A percentile compares a stretch with the other conserved stretches of the same genome.
Conservation (phyloP, 2,797 vertebrate species). For the Gobio occitaniae region DNA sequence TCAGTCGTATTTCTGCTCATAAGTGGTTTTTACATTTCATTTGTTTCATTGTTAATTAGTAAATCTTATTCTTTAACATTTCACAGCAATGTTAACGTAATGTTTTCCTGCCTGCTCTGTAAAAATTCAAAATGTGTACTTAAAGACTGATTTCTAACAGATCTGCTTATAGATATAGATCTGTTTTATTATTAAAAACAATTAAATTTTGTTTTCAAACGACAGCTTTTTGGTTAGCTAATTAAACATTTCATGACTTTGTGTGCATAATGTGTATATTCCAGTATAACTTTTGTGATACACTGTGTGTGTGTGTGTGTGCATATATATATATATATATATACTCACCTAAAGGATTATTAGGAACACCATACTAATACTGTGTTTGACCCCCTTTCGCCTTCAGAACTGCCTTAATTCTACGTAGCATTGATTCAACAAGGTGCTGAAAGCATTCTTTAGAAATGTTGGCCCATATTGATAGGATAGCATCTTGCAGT, state of each 20-base stretch:
- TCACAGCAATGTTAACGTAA: neutral
- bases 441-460: too few species aligned
- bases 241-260: neutral
- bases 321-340: too few species aligned
- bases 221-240: neutral
- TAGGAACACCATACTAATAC: too few species aligned
- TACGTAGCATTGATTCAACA: too few species aligned
- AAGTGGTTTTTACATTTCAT: neutral
- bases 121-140: neutral
- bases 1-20: neutral
- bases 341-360: too few species aligned
- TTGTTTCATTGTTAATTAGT: neutral
- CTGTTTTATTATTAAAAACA: neutral
- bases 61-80: neutral
- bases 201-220: neutral
- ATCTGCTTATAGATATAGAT: neutral
- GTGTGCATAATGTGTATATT: neutral
- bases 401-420: too few species aligned
- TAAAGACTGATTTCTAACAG: neutral
- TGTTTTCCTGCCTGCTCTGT: neutral
- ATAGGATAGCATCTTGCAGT: too few species aligned
- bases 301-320: too few species aligned
- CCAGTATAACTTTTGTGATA: neutral
- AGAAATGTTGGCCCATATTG: too few species aligned
- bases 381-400: too few species aligned